Conservation (phyloP, 2,888 invertebrate genomes). For the Netelia melanura region DNA sequence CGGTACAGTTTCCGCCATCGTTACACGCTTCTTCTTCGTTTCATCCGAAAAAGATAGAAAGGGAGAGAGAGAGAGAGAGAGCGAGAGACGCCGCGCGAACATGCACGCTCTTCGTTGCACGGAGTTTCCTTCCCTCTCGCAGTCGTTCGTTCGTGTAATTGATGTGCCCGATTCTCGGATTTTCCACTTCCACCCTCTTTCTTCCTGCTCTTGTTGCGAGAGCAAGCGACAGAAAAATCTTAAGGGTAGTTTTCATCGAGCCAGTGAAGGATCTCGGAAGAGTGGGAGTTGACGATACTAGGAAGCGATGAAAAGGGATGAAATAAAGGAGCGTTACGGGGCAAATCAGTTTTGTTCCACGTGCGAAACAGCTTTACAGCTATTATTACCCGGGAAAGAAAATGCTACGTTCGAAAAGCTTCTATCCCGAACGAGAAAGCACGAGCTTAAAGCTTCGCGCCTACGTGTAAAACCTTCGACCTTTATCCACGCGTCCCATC, state of each 20-base stretch:
- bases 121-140: constrained; percentile 17
- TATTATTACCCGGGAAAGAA: constrained; percentile 49
- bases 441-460: constrained; percentile 4
- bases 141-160: constrained; percentile 59
- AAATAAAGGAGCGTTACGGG: constrained; percentile 67
- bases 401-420: neutral
- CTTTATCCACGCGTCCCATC: constrained; percentile 29
- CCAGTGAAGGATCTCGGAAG: constrained; percentile 3
- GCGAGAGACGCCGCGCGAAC: neutral
- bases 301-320: constrained; percentile 57
- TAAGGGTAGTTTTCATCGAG: constrained; percentile 17
- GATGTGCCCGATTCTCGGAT: constrained; percentile 57
- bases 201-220: constrained; percentile 10
- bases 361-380: constrained; percentile 26
- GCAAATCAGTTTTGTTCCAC: constrained; percentile 64
- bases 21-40: constrained; percentile 46
- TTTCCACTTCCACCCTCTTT: constrained; percentile 6
- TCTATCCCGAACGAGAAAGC: neutral
- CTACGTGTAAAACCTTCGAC: constrained; percentile 22
- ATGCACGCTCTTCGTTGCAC: constrained; percentile 32
- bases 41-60: constrained; percentile 23
- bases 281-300: constrained; percentile 23
- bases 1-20: constrained; percentile 42
- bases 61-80: neutral
- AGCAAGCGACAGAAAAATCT: constrained; percentile 30